Base-by-base conservation (phyloP, 1,140 invertebrate species). In the Zaprionus davidi region DNA sequence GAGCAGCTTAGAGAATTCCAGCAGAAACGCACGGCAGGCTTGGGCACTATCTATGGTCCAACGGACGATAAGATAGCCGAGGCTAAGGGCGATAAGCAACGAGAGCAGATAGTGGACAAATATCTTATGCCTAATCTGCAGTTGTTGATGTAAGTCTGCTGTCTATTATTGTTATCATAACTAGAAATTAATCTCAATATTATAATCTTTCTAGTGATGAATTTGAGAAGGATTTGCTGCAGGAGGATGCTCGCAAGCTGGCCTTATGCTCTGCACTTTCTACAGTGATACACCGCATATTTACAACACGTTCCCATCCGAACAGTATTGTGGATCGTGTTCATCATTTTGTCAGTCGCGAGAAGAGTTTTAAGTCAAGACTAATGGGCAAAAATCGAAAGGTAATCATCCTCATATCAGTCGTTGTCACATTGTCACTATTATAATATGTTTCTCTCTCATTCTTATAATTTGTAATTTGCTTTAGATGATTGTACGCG, bases 1-100 rank as follows among this genome's bases (percentile, higher is more conserved):
- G 96, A 97, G 82, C 97, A 98, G 90, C 93, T 99, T 36, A 95
- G 95, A 49, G 98, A 99, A 93, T 99, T 99, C 93, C 96, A 98
- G 90, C 95, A 96, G 60, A 99, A 98, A 93, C 93, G 97, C 76
- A 97, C 96, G 34, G 96, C 98, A 31, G 98, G 98, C n/a, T 93
- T 99, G 57, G 97, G 96, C 12, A 96, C 96, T 41, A 95, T 99
- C 59, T 99, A 97, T 94, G 98, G 98, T 15, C 97, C 97, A 3
- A 94, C 95, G n/a, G 97, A 98, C 92, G 93, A 95, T 51, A 95
- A 96, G 71, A 93, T 99, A 4, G 95, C 96, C 73, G 96, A 97
- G 88, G 96, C 96, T 70, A 95, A 96, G 79, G 94, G 96, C 60
- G 98, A 99, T 91, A 97, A 97, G 93, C 92, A 94, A 46, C 96